Evolutionary conservation across 2,797 vertebrate genomes (phyloP).

Genomic region (Notamacropus eugenii): DNA sequence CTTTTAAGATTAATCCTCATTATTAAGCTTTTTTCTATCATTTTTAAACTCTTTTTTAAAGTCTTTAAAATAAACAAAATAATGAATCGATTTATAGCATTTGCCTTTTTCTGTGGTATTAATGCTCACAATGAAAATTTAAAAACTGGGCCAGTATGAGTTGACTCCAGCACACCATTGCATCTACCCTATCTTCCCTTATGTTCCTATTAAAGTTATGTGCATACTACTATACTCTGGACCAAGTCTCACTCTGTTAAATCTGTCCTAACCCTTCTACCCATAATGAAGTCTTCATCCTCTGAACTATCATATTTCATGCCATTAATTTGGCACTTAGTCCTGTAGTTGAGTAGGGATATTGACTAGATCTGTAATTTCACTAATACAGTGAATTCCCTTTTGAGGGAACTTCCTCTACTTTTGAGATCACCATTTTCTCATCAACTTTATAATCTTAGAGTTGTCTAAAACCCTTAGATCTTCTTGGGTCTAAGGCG

Average conservation of each 20-base stretch:
- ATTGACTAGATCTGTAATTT: neutral
- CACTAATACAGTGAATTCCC: neutral
- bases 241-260: neutral
- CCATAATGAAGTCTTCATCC: neutral
- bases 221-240: neutral
- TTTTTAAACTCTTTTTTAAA: neutral
- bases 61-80: neutral
- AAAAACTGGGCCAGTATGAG: neutral
- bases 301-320: neutral
- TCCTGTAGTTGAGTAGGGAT: neutral
- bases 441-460: neutral
- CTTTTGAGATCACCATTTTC: neutral
- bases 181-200: neutral
- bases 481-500: neutral
- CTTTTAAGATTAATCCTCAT: neutral
- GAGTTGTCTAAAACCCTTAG: neutral
- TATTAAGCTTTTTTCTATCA: neutral
- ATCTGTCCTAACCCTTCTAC: neutral
- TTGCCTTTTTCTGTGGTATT: neutral
- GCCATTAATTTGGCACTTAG: neutral
- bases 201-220: neutral
- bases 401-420: neutral
- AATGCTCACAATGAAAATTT: neutral
- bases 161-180: neutral
- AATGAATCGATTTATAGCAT: neutral